These are phyloP conservation scores for Notodonta ziczac DNA, from an alignment of 2,888 invertebrate genomes.

Conservation along the genomic window DNA sequence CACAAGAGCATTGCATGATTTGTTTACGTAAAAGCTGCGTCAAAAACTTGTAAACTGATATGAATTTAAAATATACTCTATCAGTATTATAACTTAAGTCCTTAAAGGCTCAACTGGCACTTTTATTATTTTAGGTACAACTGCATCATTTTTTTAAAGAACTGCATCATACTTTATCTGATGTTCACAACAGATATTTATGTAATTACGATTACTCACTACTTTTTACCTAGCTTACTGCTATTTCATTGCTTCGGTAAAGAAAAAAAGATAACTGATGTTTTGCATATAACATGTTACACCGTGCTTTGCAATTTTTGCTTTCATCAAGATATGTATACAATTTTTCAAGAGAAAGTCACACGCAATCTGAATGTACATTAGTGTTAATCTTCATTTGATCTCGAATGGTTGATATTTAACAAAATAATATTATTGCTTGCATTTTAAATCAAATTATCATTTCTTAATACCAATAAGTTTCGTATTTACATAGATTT, in stretches of 20 bases:
- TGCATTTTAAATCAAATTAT: not conserved
- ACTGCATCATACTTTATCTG: no score
- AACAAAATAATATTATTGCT: conserved; percentile 17
- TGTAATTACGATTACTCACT: not conserved
- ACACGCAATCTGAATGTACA: conserved; percentile 44
- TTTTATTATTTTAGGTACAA: no score
- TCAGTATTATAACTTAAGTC: no score
- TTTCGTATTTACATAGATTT: conserved; percentile 19
- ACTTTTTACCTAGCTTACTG: no score
- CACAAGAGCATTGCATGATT: not conserved
- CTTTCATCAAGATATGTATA: not conserved
- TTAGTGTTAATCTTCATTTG: conserved; percentile 36
- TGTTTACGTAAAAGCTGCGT: no score
- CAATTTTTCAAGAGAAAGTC: conserved; percentile 33
- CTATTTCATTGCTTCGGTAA: not conserved
- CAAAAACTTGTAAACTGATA: no score
- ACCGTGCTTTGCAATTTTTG: not conserved
- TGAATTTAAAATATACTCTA: no score
- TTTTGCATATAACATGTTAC: not conserved
- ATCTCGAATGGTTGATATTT: conserved; percentile 18
- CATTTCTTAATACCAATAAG: conserved; percentile 15
- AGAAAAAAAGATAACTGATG: not conserved
- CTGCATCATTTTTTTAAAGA: no score
- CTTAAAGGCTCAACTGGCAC: no score
- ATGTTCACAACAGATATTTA: not conserved